Percentiles rank a stretch among this genome's conserved stretches.
Conservation (phyloP, 2,113 vertebrate species). For the Desmodus rotundus region DNA sequence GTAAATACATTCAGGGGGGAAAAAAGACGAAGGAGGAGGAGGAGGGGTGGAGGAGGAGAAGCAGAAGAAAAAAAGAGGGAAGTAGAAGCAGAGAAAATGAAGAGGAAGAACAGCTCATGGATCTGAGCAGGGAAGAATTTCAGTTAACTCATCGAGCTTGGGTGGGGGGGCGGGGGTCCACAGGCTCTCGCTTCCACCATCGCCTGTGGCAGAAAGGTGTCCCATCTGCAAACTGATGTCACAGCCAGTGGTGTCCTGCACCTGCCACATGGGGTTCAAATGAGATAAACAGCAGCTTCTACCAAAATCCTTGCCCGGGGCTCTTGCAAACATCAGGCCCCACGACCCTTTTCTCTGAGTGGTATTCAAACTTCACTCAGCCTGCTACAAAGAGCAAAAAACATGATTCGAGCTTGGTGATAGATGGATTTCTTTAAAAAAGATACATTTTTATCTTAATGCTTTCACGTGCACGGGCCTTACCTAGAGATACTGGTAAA, state of each 20-base stretch:
- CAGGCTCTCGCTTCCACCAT: constrained; percentile 46
- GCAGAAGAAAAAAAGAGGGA: too few species aligned
- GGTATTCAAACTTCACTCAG: background rate
- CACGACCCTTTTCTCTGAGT: background rate
- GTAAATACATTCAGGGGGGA: constrained; percentile 56
- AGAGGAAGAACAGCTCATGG: background rate
- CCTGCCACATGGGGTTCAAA: background rate
- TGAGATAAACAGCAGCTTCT: background rate
- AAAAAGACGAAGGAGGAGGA: background rate
- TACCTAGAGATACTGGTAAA: background rate
- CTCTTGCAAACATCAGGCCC: background rate
- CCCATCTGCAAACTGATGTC: constrained; percentile 47
- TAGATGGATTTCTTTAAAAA: background rate
- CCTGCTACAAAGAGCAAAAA: background rate
- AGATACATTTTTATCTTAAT: background rate
- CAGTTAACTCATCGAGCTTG: constrained; percentile 67
- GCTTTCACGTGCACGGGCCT: background rate
- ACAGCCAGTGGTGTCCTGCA: background rate
- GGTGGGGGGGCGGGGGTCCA: constrained; percentile 35
- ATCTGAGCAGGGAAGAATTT: constrained; percentile 61
- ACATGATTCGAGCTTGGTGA: background rate
- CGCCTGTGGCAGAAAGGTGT: constrained; percentile 50
- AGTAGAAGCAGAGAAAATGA: too few species aligned
- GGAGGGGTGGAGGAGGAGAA: too few species aligned
- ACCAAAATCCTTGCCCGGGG: background rate